Evolutionary conservation across 2,113 vertebrate species (phyloP).

Genomic region (Lampris incognitus): DNA sequence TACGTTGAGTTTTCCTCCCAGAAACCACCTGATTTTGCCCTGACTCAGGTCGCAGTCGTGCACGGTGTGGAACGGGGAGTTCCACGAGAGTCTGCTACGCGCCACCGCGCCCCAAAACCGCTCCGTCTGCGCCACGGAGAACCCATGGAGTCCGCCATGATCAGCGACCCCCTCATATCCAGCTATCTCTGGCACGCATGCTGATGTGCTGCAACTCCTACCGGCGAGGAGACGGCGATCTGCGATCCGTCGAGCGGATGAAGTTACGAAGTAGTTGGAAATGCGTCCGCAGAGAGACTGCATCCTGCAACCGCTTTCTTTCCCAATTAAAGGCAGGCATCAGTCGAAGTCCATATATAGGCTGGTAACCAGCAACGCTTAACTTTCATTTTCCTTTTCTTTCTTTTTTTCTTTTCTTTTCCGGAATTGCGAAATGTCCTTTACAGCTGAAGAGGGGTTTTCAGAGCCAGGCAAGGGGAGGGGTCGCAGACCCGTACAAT

Average conservation of each 20-base stretch:
- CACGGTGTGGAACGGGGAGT: constrained; percentile 76
- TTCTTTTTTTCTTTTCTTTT: too few relatives aligned
- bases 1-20: constrained; percentile 71
- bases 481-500: too few relatives aligned
- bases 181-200: constrained; percentile 81
- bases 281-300: constrained; percentile 33
- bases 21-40: constrained; percentile 69
- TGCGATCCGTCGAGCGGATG: background rate
- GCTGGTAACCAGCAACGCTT: too few relatives aligned
- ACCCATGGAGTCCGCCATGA: constrained; percentile 74
- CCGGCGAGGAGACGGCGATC: constrained; percentile 4
- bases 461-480: too few relatives aligned
- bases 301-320: constrained; percentile 28
- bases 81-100: constrained; percentile 81
- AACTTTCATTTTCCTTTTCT: too few relatives aligned
- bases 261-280: background rate
- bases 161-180: constrained; percentile 68
- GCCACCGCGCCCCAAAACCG: constrained; percentile 81
- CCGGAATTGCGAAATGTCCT: too few relatives aligned
- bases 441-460: too few relatives aligned
- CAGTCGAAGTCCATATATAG: too few relatives aligned
- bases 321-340: background rate
- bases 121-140: constrained; percentile 75
- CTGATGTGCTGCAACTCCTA: constrained; percentile 56
- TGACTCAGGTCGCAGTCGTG: constrained; percentile 78